These are phyloP conservation scores for Nephrotoma flavescens DNA, from an alignment of 2,888 invertebrate species.

Conservation along the genomic window DNA sequence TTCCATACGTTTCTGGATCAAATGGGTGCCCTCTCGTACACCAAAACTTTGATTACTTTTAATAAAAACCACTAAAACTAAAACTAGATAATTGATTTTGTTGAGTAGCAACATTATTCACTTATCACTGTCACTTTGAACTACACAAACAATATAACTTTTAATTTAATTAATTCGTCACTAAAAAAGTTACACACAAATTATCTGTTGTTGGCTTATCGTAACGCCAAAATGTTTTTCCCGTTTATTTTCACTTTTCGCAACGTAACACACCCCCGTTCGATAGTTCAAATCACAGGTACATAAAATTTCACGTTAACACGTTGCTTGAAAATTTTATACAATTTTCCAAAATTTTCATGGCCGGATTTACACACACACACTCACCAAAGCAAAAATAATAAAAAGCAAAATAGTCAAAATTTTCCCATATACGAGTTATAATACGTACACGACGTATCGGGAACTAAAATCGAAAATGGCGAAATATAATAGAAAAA, in stretches of 20 bases:
- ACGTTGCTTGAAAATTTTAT: neutral
- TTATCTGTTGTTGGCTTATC: neutral
- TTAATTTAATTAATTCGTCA: neutral
- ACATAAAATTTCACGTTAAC: neutral
- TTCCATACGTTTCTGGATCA: constrained; percentile 28
- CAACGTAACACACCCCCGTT: neutral
- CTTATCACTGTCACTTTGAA: neutral
- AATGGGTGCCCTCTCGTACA: constrained; percentile 18
- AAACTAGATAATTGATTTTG: neutral
- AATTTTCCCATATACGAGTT: neutral
- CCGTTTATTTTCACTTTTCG: neutral
- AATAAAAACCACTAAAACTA: neutral
- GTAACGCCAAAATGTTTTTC: neutral
- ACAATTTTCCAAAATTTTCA: neutral
- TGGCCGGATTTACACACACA: neutral
- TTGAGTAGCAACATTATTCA: neutral
- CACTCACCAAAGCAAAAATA: no score
- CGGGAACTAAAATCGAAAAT: neutral
- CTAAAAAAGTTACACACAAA: neutral
- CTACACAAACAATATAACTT: neutral
- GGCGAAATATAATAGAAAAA: neutral
- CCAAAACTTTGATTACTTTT: neutral
- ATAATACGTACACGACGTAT: neutral
- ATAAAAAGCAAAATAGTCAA: no score
- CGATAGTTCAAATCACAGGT: neutral